Base-by-base conservation (phyloP, 1,140 invertebrate genomes). In the Holcopasites calliopsidis region DNA sequence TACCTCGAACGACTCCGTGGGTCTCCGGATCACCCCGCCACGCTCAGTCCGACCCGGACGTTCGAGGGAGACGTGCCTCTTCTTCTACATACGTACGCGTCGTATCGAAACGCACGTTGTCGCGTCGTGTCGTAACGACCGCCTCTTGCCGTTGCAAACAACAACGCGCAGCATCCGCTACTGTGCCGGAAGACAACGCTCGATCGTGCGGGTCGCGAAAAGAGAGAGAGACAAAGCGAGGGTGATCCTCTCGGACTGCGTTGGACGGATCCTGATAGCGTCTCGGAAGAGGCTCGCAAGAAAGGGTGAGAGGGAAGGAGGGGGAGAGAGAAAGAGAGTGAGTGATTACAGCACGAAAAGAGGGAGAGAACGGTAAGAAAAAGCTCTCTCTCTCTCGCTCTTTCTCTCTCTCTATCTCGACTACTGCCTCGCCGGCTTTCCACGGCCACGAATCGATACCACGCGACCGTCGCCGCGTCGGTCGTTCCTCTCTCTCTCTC, bases 41-140 rank as follows among this genome's bases (percentile, higher is more conserved):
- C 76, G 79, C 77, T 90, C 87, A 90, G 89, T 90, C 87, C 88
- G 84, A 88, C 86, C 89, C 89, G 90, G 89, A 90, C 89, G 85
- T 86, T 87, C 86, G 84, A 88, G 83, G 84, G 87, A 89, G 86
- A 86, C 88, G 87, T 82, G 83, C 83, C 84, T 62, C 60, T 87
- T 75, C 83, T 77, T 54, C 38, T 73, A 52, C 33, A 42, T 42
- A 64, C 80, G 64, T 78, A 70, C 42, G 66, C 68, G 64, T 72
- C 57, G 21, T 58, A 57, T 26, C 60, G 62, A 50, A 70, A 70
- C 75, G 76, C 79, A 81, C 79, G 83, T 83, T 80, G 72, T 55
- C 54, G 42, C 18, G 26, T 33, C 28, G 28, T 47, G 35, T 21
- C 47, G 62, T 35, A 40, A 54, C 65, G 10, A 18, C 55, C 31